Conservation (phyloP, 2,113 vertebrate species). For the Boulengerochromis microlepis region DNA sequence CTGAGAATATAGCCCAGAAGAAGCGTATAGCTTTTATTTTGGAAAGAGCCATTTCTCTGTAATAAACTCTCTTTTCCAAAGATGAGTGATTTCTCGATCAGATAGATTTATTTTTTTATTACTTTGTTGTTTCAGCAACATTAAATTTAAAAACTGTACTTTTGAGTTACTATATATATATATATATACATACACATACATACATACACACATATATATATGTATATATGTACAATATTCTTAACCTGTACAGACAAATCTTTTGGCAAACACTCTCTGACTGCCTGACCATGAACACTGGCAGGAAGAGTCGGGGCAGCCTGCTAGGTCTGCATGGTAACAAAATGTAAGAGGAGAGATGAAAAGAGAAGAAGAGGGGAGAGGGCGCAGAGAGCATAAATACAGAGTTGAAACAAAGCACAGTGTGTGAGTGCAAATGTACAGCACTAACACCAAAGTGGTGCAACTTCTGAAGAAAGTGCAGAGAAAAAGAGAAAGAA, state of each 20-base stretch:
- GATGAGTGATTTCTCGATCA: too few relatives aligned
- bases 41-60: too few relatives aligned
- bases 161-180: fast-evolving
- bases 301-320: neutral
- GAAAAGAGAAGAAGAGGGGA: neutral
- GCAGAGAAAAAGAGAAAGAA: neutral
- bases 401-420: constrained; percentile 18
- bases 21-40: too few relatives aligned
- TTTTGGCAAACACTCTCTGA: constrained; percentile 23
- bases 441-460: constrained; percentile 25
- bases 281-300: neutral
- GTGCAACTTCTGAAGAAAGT: constrained; percentile 15
- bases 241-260: neutral
- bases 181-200: fast-evolving
- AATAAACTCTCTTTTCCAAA: too few relatives aligned
- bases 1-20: too few relatives aligned
- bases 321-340: neutral
- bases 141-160: too few relatives aligned
- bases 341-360: constrained; percentile 18
- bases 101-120: too few relatives aligned
- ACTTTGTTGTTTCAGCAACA: too few relatives aligned
- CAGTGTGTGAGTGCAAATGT: neutral
- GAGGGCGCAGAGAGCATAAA: neutral
- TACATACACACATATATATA: fast-evolving
- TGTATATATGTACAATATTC: neutral